Base-by-base conservation (phyloP, 2,797 vertebrate genomes). In the Menidia menidia region DNA sequence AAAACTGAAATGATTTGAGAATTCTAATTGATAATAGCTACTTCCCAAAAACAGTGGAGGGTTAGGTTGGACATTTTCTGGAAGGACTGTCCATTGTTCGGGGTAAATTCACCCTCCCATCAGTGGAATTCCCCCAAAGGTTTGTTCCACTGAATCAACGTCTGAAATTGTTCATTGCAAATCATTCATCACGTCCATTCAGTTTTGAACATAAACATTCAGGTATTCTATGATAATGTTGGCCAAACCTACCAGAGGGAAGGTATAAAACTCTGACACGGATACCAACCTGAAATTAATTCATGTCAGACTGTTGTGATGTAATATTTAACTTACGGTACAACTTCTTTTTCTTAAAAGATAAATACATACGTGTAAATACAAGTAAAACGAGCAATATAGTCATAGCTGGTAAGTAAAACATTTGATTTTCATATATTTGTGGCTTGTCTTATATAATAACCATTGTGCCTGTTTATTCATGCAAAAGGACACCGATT, bases 141-240 rank as follows among this genome's bases (percentile, higher is more conserved):
- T 63, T 55, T 54, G 25, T 35, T n/a, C 2, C 52, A 45, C 32
- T 60, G 39, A 4, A 64, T 75, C 16, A 59, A 30, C 60, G 51
- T 60, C 57, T 52, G 16, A 61, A 67, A 19, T 64, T 31, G 25
- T 55, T 78, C 35, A 68, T 25, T 25, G 18, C 43, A 53, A 50
- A 30, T 82, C 80, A 63, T 19, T 90, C 75, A 75, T 75, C 81
- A 64, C 63, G 0, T 75, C 19, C 75, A 78, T 88, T 87, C 68
- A 77, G 1, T 42, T 3, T 16, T 48, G 16, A 68, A 10, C 44
- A 68, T 68, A 80, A 85, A 89, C 88, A 84, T 92, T 91, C 92
- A 68, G 73, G 65, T 83, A 92, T 93, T 93, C 54, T 85, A 32
- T 76, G 53, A 66, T 64, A 43, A 67, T 68, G 54, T 65, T 41